Evolutionary conservation across 2,113 vertebrate genomes (phyloP).

Genomic region (Hydrochoerus hydrochaeris): DNA sequence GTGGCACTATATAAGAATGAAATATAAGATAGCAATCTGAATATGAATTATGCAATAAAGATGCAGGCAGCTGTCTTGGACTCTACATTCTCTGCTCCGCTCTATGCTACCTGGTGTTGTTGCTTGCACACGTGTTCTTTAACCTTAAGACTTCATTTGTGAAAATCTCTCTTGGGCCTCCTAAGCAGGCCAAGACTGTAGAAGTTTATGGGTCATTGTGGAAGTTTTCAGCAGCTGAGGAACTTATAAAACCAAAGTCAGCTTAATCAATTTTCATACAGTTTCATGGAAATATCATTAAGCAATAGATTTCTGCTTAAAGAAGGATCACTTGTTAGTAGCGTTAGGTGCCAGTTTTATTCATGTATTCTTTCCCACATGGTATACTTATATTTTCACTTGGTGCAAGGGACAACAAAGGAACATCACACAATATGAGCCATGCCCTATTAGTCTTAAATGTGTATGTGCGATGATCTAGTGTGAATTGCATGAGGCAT

Average conservation of each 20-base stretch:
- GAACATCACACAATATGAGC: background rate
- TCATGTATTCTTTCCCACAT: background rate
- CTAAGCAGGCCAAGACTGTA: too few species aligned
- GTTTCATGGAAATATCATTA: background rate
- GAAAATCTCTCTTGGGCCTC: too few species aligned
- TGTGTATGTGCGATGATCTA: background rate
- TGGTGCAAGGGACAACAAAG: background rate
- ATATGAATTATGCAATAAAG: too few species aligned
- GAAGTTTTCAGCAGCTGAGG: background rate
- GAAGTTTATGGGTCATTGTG: background rate
- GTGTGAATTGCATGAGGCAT: background rate
- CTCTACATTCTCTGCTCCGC: too few species aligned
- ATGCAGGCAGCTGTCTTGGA: too few species aligned
- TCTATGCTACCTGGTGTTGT: too few species aligned
- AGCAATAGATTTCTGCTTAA: background rate
- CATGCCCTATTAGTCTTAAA: fast-evolving
- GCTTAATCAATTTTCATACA: background rate
- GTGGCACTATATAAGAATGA: too few species aligned
- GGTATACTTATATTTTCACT: background rate
- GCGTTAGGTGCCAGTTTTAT: fast-evolving
- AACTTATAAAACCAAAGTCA: background rate
- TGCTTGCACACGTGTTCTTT: too few species aligned
- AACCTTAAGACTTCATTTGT: too few species aligned
- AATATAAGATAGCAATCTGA: too few species aligned
- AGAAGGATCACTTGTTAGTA: background rate